Conservation (phyloP, 1,140 invertebrate genomes). For the Plectus sambesii region DNA sequence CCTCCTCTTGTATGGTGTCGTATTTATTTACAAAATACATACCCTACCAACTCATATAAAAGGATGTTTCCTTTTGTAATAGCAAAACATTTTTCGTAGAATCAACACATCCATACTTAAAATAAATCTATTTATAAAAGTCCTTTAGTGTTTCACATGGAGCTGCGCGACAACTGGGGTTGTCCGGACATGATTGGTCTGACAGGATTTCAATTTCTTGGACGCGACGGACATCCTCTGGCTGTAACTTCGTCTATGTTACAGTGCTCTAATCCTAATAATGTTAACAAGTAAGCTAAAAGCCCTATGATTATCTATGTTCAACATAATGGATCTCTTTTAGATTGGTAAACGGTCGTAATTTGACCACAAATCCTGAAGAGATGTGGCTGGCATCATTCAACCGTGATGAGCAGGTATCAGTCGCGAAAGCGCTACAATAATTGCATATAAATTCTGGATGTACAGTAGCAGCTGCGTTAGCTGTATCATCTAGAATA, state of each 20-base stretch:
- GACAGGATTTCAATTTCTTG: constrained; percentile 50
- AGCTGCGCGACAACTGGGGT: constrained; percentile 51
- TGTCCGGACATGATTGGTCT: constrained; percentile 49
- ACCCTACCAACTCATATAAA: no score
- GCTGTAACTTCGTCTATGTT: constrained; percentile 29
- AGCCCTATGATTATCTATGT: no score
- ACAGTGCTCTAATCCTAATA: constrained; percentile 45
- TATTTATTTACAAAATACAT: no score
- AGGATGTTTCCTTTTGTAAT: no score
- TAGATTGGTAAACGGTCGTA: constrained; percentile 49
- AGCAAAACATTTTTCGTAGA: no score
- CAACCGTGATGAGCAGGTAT: no score
- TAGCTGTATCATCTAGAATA: no score
- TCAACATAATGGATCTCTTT: constrained; percentile 11
- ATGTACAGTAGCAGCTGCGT: constrained; percentile 43
- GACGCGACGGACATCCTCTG: constrained; percentile 46
- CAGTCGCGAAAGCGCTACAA: no score
- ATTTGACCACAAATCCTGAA: constrained; percentile 47
- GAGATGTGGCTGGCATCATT: constrained; percentile 53
- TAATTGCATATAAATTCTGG: constrained; percentile 42
- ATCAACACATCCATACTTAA: background rate
- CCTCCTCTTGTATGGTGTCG: no score
- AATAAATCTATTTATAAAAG: no score
- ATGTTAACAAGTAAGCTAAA: constrained; percentile 5
- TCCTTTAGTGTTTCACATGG: constrained; percentile 47